Percentiles rank a stretch among this genome's conserved stretches.
Evolutionary conservation across 1,140 invertebrate genomes (phyloP).

Genomic region (Cydia pomonella): DNA sequence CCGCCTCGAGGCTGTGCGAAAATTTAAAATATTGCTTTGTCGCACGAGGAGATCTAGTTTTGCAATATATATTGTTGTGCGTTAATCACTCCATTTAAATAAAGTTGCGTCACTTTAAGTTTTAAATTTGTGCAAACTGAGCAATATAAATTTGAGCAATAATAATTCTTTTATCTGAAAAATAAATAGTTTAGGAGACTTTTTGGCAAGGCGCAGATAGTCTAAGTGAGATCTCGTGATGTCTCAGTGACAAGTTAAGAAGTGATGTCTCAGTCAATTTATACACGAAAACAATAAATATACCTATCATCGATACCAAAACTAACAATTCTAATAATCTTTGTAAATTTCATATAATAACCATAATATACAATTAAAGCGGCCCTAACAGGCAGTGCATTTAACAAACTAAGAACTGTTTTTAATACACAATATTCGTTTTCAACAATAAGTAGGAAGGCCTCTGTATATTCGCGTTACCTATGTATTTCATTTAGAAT

Average conservation of each 20-base stretch:
- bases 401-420: neutral
- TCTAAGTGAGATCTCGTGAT: conserved; percentile 53
- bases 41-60: too few relatives aligned
- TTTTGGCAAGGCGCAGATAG: conserved; percentile 55
- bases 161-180: conserved; percentile 39
- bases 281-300: conserved; percentile 52
- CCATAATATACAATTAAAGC: conserved; percentile 9
- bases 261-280: conserved; percentile 49
- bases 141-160: conserved; percentile 61
- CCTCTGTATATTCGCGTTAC: neutral
- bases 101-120: conserved; percentile 33
- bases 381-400: conserved; percentile 11
- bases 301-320: conserved; percentile 32
- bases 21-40: too few relatives aligned
- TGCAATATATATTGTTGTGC: neutral
- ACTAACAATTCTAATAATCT: conserved; percentile 42
- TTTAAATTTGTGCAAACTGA: conserved; percentile 43
- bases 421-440: neutral
- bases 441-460: conserved; percentile 15
- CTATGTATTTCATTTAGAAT: neutral
- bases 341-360: conserved; percentile 44
- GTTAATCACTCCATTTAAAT: neutral
- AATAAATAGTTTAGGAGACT: conserved; percentile 45
- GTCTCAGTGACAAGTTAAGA: conserved; percentile 47
- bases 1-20: too few relatives aligned